phyloP scores from a whole-genome alignment of 1,140 invertebrate species.

The Centruroides sculpturatus region DNA sequence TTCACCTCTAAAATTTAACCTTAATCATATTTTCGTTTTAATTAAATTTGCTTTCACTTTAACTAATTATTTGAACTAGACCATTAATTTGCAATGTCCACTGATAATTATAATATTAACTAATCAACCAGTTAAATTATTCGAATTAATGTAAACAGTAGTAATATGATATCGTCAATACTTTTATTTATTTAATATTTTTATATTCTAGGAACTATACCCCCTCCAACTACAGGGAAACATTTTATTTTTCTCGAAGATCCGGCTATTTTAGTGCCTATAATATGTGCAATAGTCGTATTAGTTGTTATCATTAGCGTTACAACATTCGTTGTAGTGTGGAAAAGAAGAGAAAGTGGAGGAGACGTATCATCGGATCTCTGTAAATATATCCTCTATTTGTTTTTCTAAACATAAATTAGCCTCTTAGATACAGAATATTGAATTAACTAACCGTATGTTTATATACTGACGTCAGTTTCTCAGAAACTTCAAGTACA shows the following conservation, averaged over 20 bases:
- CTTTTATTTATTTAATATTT: neutral
- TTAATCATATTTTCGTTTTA: neutral
- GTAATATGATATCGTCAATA: neutral
- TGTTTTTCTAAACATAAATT: too few relatives aligned
- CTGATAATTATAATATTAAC: neutral
- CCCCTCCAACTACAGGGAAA: neutral
- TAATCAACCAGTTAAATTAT: neutral
- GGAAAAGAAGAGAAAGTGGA: conserved; percentile 8
- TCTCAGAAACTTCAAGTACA: too few relatives aligned
- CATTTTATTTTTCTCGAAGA: conserved; percentile 11
- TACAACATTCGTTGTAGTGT: conserved; percentile 16
- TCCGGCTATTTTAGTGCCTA: conserved; percentile 17
- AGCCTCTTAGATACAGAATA: too few relatives aligned
- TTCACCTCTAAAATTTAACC: neutral
- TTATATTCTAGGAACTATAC: conserved; percentile 3
- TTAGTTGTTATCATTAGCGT: conserved; percentile 15
- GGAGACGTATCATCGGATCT: conserved; percentile 9
- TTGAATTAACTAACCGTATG: too few relatives aligned
- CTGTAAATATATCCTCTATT: conserved; percentile 9
- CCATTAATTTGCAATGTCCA: neutral
- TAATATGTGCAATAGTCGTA: conserved; percentile 17
- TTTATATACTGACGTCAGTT: too few relatives aligned
- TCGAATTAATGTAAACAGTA: neutral
- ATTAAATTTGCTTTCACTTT: neutral
- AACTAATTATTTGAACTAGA: neutral